Percentiles rank a stretch among this genome's conserved stretches.
phyloP scores from a whole-genome alignment of 2,797 vertebrate species.

The Periparus ater region DNA sequence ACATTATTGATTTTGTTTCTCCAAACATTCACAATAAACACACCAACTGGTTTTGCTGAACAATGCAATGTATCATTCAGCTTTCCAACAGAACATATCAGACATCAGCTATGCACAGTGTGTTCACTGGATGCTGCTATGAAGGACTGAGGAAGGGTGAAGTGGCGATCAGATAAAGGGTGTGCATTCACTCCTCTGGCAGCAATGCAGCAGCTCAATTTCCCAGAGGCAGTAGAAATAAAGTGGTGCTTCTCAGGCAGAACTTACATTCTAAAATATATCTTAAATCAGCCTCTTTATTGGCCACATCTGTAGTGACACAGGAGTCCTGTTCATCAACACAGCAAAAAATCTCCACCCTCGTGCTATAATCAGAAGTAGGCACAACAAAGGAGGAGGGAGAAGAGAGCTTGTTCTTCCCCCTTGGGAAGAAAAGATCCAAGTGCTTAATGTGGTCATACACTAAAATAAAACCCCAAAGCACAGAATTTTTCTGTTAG shows the following conservation, averaged over 20 bases:
- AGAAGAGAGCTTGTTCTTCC: neutral
- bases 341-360: neutral
- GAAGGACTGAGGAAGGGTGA: neutral
- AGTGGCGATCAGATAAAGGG: neutral
- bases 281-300: neutral
- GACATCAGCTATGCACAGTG: neutral
- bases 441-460: neutral
- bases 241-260: neutral
- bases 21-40: neutral
- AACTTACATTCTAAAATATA: neutral
- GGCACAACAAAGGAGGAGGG: neutral
- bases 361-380: neutral
- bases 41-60: neutral
- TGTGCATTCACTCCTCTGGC: neutral
- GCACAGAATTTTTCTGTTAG: neutral
- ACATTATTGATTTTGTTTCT: conserved; percentile 7
- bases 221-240: neutral
- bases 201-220: neutral
- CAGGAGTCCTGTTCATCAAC: neutral
- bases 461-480: neutral
- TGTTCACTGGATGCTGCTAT: neutral
- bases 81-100: neutral
- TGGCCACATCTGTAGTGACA: neutral
- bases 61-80: neutral
- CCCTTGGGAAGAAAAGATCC: neutral